These are phyloP conservation scores for Silurus asotus DNA, from an alignment of 2,113 vertebrate genomes.

Conservation along the genomic window DNA sequence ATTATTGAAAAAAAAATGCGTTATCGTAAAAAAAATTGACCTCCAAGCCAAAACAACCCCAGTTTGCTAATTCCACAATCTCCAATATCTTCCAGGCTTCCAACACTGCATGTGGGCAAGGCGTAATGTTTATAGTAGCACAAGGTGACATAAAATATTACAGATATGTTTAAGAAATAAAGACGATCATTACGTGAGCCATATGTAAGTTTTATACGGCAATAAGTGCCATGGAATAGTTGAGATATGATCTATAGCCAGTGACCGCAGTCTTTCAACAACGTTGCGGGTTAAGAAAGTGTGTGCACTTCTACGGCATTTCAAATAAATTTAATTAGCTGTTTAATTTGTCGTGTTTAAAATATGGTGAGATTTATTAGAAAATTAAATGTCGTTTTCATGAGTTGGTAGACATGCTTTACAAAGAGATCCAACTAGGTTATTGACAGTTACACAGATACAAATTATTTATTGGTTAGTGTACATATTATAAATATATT, in stretches of 20 bases:
- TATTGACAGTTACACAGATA: background rate
- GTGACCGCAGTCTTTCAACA: constrained; percentile 43
- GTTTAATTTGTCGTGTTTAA: constrained; percentile 25
- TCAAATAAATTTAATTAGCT: constrained; percentile 23
- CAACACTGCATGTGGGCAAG: background rate
- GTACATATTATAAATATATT: background rate
- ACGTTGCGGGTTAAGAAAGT: background rate
- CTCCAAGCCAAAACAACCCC: background rate
- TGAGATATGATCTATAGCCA: constrained; percentile 52
- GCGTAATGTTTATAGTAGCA: constrained; percentile 35
- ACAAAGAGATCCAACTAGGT: background rate
- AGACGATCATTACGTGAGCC: constrained; percentile 50
- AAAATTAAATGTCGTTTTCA: background rate
- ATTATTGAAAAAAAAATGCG: background rate
- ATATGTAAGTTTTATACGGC: constrained; percentile 53
- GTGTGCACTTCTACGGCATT: constrained; percentile 18
- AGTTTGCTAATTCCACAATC: background rate
- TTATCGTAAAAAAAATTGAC: background rate
- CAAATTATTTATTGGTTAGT: background rate
- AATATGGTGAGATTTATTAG: background rate
- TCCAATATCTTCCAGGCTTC: background rate
- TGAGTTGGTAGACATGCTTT: background rate
- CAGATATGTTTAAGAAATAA: constrained; percentile 50
- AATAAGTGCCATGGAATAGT: constrained; percentile 53
- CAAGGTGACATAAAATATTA: constrained; percentile 49